Evolutionary conservation across 2,888 invertebrate genomes (phyloP).

Genomic region (Pyralis farinalis): DNA sequence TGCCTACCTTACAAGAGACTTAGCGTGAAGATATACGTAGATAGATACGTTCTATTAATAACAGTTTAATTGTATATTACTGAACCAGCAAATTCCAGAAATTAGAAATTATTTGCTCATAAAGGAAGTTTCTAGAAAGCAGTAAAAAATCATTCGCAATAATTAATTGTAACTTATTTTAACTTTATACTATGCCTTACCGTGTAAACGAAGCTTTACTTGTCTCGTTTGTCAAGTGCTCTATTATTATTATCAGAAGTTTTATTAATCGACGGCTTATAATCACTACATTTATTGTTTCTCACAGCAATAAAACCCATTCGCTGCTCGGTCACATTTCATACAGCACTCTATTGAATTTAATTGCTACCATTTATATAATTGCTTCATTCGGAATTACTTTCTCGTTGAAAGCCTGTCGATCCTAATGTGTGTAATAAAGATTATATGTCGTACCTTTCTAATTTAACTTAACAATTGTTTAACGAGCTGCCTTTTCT

Average conservation of each 20-base stretch:
- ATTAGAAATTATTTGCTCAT: too few relatives aligned
- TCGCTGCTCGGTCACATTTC: conserved; percentile 53
- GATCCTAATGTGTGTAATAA: conserved; percentile 63
- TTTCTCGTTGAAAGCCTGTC: conserved; percentile 64
- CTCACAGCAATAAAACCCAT: conserved; percentile 69
- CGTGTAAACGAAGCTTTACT: conserved; percentile 8
- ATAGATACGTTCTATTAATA: too few relatives aligned
- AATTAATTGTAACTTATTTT: too few relatives aligned
- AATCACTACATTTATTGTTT: conserved; percentile 67
- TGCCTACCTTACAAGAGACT: too few relatives aligned
- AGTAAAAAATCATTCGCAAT: too few relatives aligned
- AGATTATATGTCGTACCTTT: conserved; percentile 49
- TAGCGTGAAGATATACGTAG: too few relatives aligned
- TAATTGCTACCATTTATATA: conserved; percentile 72
- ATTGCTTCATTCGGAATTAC: conserved; percentile 66
- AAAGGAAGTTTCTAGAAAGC: too few relatives aligned
- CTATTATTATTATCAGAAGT: conserved; percentile 44
- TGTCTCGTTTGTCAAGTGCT: conserved; percentile 32
- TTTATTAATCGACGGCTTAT: conserved; percentile 58
- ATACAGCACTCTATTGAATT: conserved; percentile 65
- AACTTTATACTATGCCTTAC: too few relatives aligned
- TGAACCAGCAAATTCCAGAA: too few relatives aligned
- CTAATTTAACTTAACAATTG: conserved; percentile 47
- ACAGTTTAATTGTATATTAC: too few relatives aligned
- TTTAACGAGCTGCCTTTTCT: conserved; percentile 39